phyloP scores from a whole-genome alignment of 2,113 vertebrate species.

The Microcebus lehilahytsara region DNA sequence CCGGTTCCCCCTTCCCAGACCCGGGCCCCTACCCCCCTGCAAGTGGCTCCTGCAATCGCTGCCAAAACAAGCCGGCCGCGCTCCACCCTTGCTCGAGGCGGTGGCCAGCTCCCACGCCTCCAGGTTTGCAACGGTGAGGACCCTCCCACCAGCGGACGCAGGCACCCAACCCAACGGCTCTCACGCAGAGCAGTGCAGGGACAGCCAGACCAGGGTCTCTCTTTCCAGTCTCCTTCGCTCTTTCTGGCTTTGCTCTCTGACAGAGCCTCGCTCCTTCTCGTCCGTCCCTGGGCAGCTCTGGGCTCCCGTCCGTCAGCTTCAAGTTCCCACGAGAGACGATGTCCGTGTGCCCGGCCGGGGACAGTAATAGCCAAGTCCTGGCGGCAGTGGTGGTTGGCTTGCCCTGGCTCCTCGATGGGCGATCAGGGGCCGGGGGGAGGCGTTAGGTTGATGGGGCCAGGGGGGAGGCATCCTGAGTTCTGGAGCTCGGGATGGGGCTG shows the following conservation, averaged over 20 bases:
- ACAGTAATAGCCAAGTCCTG: rapidly evolving
- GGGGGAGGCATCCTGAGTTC: no score
- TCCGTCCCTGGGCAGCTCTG: not conserved
- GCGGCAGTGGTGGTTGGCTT: not conserved
- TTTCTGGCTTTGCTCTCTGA: not conserved
- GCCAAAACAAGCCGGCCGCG: rapidly evolving
- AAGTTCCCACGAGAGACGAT: rapidly evolving
- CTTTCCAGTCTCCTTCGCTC: not conserved
- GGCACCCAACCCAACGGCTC: no score
- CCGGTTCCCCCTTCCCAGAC: not conserved
- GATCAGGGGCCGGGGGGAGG: no score
- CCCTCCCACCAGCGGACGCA: rapidly evolving
- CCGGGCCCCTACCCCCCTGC: no score
- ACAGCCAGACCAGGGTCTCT: rapidly evolving
- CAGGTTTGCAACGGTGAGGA: not conserved
- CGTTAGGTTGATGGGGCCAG: no score
- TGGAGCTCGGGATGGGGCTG: no score
- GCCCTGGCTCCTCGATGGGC: not conserved
- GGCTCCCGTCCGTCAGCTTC: not conserved
- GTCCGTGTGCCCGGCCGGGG: not conserved
- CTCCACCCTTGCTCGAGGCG: not conserved
- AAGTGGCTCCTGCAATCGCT: not conserved
- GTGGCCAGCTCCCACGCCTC: no score
- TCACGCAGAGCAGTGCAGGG: rapidly evolving
- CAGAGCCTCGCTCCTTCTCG: no score